These are phyloP conservation scores for Macrobrachium rosenbergii DNA, from an alignment of 1,140 invertebrate genomes.

Conservation along the genomic window DNA sequence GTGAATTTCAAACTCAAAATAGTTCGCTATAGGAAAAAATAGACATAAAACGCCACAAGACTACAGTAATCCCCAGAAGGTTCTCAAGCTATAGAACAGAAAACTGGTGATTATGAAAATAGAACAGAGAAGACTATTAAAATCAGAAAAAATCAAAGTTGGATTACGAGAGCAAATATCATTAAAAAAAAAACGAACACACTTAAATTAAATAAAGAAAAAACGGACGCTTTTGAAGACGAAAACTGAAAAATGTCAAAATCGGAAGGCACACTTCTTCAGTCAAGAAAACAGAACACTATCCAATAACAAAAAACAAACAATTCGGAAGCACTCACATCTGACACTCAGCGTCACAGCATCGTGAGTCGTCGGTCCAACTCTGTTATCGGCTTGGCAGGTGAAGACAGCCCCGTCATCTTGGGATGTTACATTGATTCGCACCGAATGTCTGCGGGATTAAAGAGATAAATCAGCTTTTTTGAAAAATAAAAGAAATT, in stretches of 20 bases:
- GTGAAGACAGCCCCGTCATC: slow-evolving; percentile 91
- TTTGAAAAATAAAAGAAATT: no score
- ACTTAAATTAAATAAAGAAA: neutral
- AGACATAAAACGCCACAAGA: no score
- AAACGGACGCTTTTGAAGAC: neutral
- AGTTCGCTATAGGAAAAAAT: no score
- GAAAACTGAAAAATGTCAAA: neutral
- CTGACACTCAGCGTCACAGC: slow-evolving; percentile 88
- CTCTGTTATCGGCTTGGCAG: slow-evolving; percentile 91
- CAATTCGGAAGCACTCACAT: slow-evolving; percentile 80
- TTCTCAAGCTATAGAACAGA: no score
- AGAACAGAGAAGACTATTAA: no score
- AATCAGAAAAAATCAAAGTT: no score
- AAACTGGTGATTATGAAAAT: no score
- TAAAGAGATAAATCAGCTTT: neutral
- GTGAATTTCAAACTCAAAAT: no score
- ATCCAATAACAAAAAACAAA: neutral
- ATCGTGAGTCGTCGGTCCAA: slow-evolving; percentile 79
- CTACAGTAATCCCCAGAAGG: no score
- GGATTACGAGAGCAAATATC: no score
- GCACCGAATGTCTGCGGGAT: slow-evolving; percentile 74
- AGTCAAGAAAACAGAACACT: neutral
- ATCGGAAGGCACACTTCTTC: neutral
- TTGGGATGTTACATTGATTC: slow-evolving; percentile 86
- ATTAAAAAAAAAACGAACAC: no score